Base-by-base conservation (phyloP, 2,113 vertebrate species). In the Hemiscyllium ocellatum region DNA sequence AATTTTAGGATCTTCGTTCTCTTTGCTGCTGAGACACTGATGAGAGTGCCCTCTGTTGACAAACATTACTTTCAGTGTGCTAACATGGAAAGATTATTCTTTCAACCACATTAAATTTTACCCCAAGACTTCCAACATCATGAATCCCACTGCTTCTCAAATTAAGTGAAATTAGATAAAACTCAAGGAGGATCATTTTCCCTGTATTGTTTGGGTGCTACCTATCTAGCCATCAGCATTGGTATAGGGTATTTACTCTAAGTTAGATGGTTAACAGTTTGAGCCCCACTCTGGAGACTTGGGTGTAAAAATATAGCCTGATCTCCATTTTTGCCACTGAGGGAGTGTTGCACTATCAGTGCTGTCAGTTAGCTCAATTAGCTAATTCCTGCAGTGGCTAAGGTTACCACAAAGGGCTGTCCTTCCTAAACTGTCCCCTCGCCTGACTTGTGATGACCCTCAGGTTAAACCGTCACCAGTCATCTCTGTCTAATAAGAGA, bases 31-130 rank as follows among this genome's bases (percentile, higher is more conserved):
- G 52, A 61, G 87, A 56, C 50, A 90, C 87, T 61, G 52, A 4
- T 52, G 26, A 95, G 68, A 70, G 24, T 70, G 93, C 68, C 93
- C 93, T 72, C 94, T 95, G 37, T 95, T 72, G 69, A 95, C 69
- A 47, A 50, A 50, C 68, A 50, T 13, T 72, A 52, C 69, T 52
- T 50, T 72, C 66, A 65, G 20, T 50, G 93, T 24, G 20, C 24
- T 70, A 70, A 94, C 93, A 50, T 70, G 37, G 66, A 72, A 94
- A 91, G 6, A 70, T 68, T 26, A 26, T 70, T 50, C 37, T 29
- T 69, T 26, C 68, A 47, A 20, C n/a, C 50, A 15, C 66, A 68
- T 10, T 56, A 69, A 50, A 61, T 95, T 76, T 95, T 72, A 50
- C 94, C 12, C 19, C 22, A 22, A 20, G 61, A n/a, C 17, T 90